phyloP scores from a whole-genome alignment of 53 echinoderm and acorn worm genomes.

The Pentamera pediparva region DNA sequence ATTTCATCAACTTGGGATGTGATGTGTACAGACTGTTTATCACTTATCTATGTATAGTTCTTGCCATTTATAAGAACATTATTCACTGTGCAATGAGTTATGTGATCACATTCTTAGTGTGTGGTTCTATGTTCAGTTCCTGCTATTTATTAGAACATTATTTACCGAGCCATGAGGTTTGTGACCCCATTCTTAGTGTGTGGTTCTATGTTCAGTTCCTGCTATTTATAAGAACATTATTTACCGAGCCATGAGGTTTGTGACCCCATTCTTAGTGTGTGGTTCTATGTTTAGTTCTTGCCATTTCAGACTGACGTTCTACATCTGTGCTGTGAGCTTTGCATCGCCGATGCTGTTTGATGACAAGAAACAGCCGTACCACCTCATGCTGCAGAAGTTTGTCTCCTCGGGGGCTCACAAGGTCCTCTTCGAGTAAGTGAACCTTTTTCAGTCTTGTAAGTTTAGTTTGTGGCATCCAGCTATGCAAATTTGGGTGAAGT shows the following conservation, averaged over 20 bases:
- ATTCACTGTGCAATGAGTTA: too few relatives aligned
- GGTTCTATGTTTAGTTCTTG: neutral
- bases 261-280: neutral
- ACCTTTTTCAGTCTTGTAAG: neutral
- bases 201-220: neutral
- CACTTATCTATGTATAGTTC: too few relatives aligned
- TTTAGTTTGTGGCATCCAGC: neutral
- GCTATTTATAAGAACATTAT: too few relatives aligned
- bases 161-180: too few relatives aligned
- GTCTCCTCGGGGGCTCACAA: slow-evolving; percentile 84
- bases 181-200: neutral
- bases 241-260: too few relatives aligned
- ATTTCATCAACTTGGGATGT: too few relatives aligned
- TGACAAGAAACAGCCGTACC: slow-evolving; percentile 98
- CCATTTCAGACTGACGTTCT: slow-evolving; percentile 81
- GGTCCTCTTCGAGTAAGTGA: slow-evolving; percentile 92
- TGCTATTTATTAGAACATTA: too few relatives aligned
- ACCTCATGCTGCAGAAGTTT: slow-evolving; percentile 98
- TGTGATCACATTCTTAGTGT: neutral
- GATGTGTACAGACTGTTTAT: too few relatives aligned
- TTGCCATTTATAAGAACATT: too few relatives aligned
- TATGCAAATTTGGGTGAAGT: neutral
- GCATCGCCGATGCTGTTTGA: slow-evolving; percentile 98
- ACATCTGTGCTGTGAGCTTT: slow-evolving; percentile 97
- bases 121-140: too few relatives aligned